Conservation (phyloP, 2,797 vertebrate species). For the Tapirus indicus region DNA sequence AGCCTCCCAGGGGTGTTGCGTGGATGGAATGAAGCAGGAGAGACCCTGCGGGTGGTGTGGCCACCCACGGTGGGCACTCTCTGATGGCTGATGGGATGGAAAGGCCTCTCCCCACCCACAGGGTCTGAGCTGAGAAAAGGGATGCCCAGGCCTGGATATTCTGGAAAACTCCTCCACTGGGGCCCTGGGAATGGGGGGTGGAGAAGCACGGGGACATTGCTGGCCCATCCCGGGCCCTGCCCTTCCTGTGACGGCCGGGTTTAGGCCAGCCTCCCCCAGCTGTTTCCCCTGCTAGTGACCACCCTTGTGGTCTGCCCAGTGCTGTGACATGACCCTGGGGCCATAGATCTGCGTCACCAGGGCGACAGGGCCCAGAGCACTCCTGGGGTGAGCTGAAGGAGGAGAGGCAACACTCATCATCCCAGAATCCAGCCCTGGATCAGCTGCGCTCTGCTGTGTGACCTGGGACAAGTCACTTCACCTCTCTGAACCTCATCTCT, state of each 20-base stretch:
- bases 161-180: not conserved
- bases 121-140: not conserved
- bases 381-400: not conserved
- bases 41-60: fast-evolving
- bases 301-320: not conserved
- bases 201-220: not conserved
- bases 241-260: conserved; percentile 39
- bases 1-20: not conserved
- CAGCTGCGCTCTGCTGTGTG: not conserved
- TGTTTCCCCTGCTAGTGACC: conserved; percentile 19
- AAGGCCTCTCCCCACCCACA: not conserved
- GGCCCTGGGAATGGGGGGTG: not conserved
- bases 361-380: not conserved
- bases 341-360: not conserved
- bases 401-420: not conserved
- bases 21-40: not conserved
- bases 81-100: fast-evolving
- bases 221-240: not conserved
- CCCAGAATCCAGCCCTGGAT: not conserved
- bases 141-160: not conserved
- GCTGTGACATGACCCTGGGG: not conserved
- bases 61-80: fast-evolving
- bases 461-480: not conserved
- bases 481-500: conserved; percentile 31
- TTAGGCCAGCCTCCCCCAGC: not conserved